Evolutionary conservation across 2,113 vertebrate species (phyloP), one percentile per base, ranked within the genome.

Genomic region (Gorsachius goisagi): DNA sequence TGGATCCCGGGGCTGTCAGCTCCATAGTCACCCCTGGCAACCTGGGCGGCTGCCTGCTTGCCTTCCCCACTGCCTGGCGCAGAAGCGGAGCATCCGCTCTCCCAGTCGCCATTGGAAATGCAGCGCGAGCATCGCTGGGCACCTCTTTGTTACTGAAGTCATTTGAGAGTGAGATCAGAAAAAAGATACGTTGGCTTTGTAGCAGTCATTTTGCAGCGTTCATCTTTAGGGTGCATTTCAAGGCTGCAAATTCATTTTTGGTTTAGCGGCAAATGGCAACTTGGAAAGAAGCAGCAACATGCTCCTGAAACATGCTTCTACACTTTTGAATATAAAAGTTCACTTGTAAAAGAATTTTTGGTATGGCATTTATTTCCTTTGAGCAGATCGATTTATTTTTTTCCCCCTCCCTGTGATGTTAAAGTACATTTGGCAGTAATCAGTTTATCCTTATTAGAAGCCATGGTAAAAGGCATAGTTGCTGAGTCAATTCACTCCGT

Each of bases 401-500:
- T 35, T 2, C 28, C 56, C 28, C 44, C 28, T 9, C 89, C 59
- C 77, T 14, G 20, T 83, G 75, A 93, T 83, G 91, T 33, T 93
- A 68, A 93, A 95, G 96, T 94, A 96, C 96, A 94, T 98, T 98
- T 98, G 98, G 97, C 97, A 96, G 95, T 97, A 96, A 97, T 98
- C 97, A 97, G 97, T 98, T 98, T 98, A 98, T 97, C 71, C 94
- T 96, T 97, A 93, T 98, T 98, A 98, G 97, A 98, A 98, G 97
- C 96, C 73, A 62, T 97, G 96, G 98, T 98, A 98, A 98, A 98
- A 98, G 96, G 97, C 97, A 97, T 96, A 98, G 98, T 98, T 98
- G 98, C 98, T 98, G 98, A 98, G 98, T 99, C 98, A 98, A 98
- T 98, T 98, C 96, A 97, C 96, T 97, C 97, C 37, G 59, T 98